Base-by-base conservation (phyloP, 2,113 vertebrate genomes). In the Emydura subglobosa region DNA sequence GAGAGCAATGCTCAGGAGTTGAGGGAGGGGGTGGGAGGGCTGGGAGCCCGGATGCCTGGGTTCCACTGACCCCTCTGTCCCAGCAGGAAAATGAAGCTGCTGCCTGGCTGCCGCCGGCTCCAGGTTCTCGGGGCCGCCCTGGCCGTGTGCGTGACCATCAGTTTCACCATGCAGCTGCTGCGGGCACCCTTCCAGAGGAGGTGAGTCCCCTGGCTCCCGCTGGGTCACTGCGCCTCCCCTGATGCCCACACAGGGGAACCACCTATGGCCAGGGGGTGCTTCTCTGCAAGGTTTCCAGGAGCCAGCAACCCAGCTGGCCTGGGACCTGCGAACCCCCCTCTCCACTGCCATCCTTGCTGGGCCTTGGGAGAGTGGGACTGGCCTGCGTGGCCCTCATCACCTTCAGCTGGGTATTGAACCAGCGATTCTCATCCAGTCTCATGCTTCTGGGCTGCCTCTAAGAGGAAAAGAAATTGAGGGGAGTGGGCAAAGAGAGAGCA, bases 101-200 rank as follows among this genome's bases (percentile, higher is more conserved):
- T 47, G 0, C 14, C 51, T 0, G 9, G 65, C 49, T 78, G 86
- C 83, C 93, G 97, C 95, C 95, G 94, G 53, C 91, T 97, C 55
- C 93, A 92, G 79, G 91, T 92, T 44, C 96, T 98, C 74, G 95
- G 96, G 92, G 96, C 96, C 29, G 97, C 97, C 80, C 91, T 98
- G 95, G 96, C 95, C 44, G 79, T 97, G 93, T 97, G 96, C 82
- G 96, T 97, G 97, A 96, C 98, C 89, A 96, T 98, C 1, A 97
- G 97, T 95, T 98, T 98, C 94, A 93, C 87, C 34, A 78, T 98
- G 82, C 98, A 98, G 96, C 83, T 98, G 82, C 94, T 93, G 91
- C 96, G 97, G 61, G 95, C 85, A 0, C 95, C 97, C 72, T 96
- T 97, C 83, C 97, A 96, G 55, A 96, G 51, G 29, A 97, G 97